Evolutionary conservation across 2,888 invertebrate genomes (phyloP), one percentile per base, ranked within the genome.

Genomic region (Eurytoma adleriae): DNA sequence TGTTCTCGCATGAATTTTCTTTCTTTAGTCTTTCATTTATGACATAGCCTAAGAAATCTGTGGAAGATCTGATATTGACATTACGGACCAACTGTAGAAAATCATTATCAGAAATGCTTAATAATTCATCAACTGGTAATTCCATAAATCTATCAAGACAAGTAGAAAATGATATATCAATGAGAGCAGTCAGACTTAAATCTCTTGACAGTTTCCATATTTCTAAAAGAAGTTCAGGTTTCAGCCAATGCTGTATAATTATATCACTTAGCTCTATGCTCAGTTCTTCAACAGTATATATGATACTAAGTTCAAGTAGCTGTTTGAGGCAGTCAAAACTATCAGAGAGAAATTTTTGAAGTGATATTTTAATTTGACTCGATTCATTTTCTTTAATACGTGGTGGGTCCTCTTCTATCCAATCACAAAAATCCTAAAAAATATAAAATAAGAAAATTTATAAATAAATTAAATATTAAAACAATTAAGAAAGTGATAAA

Each of bases 131-230:
- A 4, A 80, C 2, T 4, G 88, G 84, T 14, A 89, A 62, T 52
- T 87, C 87, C 13, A 80, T 69, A 14, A 89, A 87, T 79, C 86
- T 84, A 56, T 87, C 87, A 48, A 89, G 82, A 70, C 87, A 88
- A 4, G 82, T 75, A 2, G 86, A 84, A 3, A 86, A 81, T 0
- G 79, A 57, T 48, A 81, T 74, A 61, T 82, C 79, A 56, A 67
- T 62, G 16, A 89, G 80, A 20, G 79, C 61, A 16, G 79, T 84
- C 52, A 88, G 72, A 40, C 84, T 82, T 57, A 88, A 80, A 20
- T 88, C 86, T 59, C 85, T 80, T 2, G 88, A 85, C 3, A 87
- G 27, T 18, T 83, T 75, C 88, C 88, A 89, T 54, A 88, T 83
- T 7, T 86, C 83, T 13, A 88, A 62, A 57, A 86, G 75, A 20